Evolutionary conservation across 2,113 vertebrate species (phyloP), one percentile per base, ranked within the genome.

Genomic region (Bufo gargarizans): DNA sequence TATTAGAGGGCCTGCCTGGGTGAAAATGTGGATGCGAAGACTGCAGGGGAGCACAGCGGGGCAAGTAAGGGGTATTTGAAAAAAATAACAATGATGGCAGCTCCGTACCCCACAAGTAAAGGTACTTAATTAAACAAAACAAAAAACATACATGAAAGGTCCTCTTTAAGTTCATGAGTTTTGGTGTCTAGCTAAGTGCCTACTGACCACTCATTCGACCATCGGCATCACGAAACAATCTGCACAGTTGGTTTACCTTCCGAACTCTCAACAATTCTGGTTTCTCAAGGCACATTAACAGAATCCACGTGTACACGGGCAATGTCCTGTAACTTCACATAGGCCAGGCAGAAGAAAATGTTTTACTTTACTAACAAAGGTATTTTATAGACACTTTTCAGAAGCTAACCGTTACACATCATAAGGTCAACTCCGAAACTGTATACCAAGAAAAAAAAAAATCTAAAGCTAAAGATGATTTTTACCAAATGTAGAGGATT

Each of bases 381-480:
- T 33, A 65, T 81, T 74, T 82, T 49, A 74, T 19, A 50, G 61
- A 59, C 6, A 49, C 43, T 20, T 63, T 88, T 88, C 78, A 88
- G 86, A 82, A 88, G 86, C 86, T 82, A 74, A 74, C 78, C 67
- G 65, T 76, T 77, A 63, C 47, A 67, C 71, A 13, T 88, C 80
- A 77, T 88, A n/a, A 77, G 80, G 80, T 83, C 69, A 22, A 65
- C 14, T 63, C 43, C 22, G 65, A 72, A 72, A 74, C n/a, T 43
- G 19, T 50, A 76, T 2, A 74, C 67, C 69, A 65, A 63, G 80
- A 82, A 53, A 82, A 82, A 82, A 53, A 82, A 82, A 67, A 43
- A 47, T 45, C 55, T 80, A 19, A n/a, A 81, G 55, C 78, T 22
- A 55, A 86, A n/a, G 49, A 71, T 87, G 65, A 80, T 61, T 87